A percentile compares a stretch with the other conserved stretches of the same genome.
phyloP scores from a whole-genome alignment of 1,140 invertebrate genomes.

The Pseudomyrmex concolor region DNA sequence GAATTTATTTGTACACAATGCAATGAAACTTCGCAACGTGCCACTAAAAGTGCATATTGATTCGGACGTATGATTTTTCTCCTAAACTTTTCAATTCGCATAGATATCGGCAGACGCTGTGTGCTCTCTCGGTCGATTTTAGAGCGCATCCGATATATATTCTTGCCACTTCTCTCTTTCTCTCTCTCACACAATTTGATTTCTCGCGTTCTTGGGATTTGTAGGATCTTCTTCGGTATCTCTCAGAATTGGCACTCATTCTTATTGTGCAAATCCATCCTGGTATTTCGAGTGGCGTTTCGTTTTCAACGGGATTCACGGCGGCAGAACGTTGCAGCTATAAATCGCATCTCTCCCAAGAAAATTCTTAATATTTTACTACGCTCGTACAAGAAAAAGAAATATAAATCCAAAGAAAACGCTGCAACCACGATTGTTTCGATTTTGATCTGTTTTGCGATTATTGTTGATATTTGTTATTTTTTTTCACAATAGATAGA shows the following conservation, averaged over 20 bases:
- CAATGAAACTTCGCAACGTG: not conserved
- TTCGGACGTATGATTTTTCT: conserved; percentile 55
- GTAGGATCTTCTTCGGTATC: conserved; percentile 45
- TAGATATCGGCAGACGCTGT: conserved; percentile 25
- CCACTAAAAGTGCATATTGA: not conserved
- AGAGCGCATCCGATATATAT: conserved; percentile 53
- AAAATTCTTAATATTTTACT: conserved; percentile 47
- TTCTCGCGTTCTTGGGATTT: conserved; percentile 40
- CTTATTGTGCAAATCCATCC: conserved; percentile 48
- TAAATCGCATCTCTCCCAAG: conserved; percentile 45
- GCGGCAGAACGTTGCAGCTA: not conserved
- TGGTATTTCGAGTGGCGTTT: conserved; percentile 2
- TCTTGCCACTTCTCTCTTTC: not conserved
- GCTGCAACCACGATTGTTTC: conserved; percentile 28
- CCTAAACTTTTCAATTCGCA: conserved; percentile 36
- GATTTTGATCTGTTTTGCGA: conserved; percentile 38
- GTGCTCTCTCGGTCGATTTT: conserved; percentile 31
- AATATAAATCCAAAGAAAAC: not conserved
- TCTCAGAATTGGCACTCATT: conserved; percentile 35
- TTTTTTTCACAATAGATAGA: not conserved
- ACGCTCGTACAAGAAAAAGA: not conserved
- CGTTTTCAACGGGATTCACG: conserved; percentile 12
- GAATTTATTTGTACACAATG: not conserved
- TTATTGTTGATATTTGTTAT: too few relatives aligned
- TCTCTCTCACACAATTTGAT: not conserved